phyloP scores from a whole-genome alignment of 2,113 vertebrate species.

The Gobio gobio region DNA sequence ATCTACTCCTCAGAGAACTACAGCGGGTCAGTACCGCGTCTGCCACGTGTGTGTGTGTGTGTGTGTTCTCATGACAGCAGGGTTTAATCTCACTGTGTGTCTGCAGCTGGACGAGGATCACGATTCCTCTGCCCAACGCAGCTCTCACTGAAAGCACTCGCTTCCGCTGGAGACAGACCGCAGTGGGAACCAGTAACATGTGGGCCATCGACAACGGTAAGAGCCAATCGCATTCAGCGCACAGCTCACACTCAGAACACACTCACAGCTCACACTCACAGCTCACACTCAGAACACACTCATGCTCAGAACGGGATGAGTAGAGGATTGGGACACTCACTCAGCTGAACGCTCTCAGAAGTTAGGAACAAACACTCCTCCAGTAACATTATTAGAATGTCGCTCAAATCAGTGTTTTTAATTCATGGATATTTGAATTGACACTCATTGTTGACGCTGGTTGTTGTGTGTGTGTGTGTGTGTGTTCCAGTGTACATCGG shows the following conservation, averaged over 20 bases:
- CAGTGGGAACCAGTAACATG: slow-evolving; percentile 87
- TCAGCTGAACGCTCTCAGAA: too few species aligned
- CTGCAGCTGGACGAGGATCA: slow-evolving; percentile 94
- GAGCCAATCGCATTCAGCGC: slow-evolving; percentile 10
- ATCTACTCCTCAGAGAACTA: slow-evolving; percentile 97
- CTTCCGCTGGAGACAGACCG: slow-evolving; percentile 93
- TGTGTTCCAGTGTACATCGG: slow-evolving; percentile 90
- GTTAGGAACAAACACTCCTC: too few species aligned
- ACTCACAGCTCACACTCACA: too few species aligned
- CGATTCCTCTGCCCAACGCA: slow-evolving; percentile 91
- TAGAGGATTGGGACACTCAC: too few species aligned
- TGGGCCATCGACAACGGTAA: slow-evolving; percentile 97
- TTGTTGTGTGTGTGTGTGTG: slow-evolving; percentile 61
- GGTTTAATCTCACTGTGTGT: not conserved
- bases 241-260: not conserved
- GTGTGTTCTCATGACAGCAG: not conserved
- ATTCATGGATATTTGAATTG: too few species aligned
- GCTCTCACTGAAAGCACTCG: slow-evolving; percentile 88
- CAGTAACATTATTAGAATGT: too few species aligned
- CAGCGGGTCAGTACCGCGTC: slow-evolving; percentile 82
- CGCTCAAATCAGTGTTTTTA: too few species aligned
- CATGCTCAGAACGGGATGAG: not conserved
- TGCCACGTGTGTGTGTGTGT: slow-evolving; percentile 61
- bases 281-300: too few species aligned
- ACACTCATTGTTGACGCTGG: too few species aligned